phyloP scores from a whole-genome alignment of 2,888 invertebrate species.

The Dolichomitus sp. region DNA sequence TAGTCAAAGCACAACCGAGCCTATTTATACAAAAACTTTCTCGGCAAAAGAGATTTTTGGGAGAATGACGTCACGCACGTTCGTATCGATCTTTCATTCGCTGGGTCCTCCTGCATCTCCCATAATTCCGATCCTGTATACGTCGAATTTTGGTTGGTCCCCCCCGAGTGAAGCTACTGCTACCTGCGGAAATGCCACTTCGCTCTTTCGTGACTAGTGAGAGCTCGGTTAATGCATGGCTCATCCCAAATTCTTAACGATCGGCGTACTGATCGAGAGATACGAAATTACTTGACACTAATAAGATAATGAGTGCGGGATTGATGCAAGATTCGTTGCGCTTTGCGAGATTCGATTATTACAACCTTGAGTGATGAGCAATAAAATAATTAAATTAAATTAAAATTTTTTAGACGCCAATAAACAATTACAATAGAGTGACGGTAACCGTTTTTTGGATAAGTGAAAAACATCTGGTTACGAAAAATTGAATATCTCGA shows the following conservation, averaged over 20 bases:
- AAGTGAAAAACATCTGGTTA: too few relatives aligned
- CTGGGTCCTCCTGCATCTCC: slow-evolving; percentile 4
- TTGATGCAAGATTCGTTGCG: slow-evolving; percentile 8
- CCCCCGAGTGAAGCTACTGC: neutral
- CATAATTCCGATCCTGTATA: neutral
- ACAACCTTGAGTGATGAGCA: neutral
- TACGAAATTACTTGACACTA: neutral
- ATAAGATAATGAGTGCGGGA: neutral
- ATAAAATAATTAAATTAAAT: neutral
- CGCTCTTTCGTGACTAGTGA: neutral
- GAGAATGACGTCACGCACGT: slow-evolving; percentile 56
- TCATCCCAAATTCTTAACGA: slow-evolving; percentile 3
- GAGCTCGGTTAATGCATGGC: slow-evolving; percentile 1
- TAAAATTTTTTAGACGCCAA: neutral
- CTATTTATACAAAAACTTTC: slow-evolving; percentile 79
- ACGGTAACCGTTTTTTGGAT: too few relatives aligned
- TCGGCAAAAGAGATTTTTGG: slow-evolving; percentile 63
- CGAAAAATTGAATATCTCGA: too few relatives aligned
- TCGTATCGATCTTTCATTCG: slow-evolving; percentile 19
- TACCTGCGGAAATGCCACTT: slow-evolving; percentile 4
- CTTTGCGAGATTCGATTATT: neutral
- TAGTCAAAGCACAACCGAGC: slow-evolving; percentile 67
- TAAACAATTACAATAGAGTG: neutral
- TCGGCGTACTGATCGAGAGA: neutral
- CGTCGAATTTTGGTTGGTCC: neutral